A percentile compares a stretch with the other conserved stretches of the same genome.
phyloP scores from a whole-genome alignment of 2,113 vertebrate genomes.

The Rhinopomastus cyanomelas region DNA sequence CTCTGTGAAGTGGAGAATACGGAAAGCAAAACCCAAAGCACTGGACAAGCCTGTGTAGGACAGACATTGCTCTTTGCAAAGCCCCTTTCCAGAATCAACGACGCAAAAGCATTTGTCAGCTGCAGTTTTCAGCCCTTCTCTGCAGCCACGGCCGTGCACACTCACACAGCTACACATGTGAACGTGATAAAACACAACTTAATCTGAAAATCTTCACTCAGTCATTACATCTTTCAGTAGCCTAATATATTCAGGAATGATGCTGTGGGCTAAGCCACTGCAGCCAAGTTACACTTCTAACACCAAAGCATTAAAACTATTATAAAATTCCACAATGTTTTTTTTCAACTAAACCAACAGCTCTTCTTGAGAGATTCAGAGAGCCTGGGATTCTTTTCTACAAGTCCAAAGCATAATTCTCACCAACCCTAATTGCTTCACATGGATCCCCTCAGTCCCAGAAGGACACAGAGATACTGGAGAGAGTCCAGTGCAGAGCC shows the following conservation, averaged over 20 bases:
- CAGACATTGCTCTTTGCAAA: not conserved
- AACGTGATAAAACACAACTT: slow-evolving; percentile 50
- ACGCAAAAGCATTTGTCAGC: not conserved
- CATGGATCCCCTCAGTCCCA: too few species aligned
- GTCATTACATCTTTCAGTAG: slow-evolving; percentile 59
- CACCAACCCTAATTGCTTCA: not conserved
- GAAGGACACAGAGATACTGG: too few species aligned
- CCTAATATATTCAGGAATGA: slow-evolving; percentile 67
- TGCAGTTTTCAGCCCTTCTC: slow-evolving; percentile 18
- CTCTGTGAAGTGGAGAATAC: not conserved
- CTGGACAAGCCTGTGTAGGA: not conserved
- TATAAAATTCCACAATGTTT: slow-evolving; percentile 20
- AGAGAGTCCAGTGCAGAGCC: too few species aligned
- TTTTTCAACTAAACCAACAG: not conserved
- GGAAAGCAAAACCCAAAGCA: not conserved
- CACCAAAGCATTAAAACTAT: slow-evolving; percentile 19
- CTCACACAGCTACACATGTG: slow-evolving; percentile 32
- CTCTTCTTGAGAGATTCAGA: not conserved
- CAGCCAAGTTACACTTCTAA: not conserved
- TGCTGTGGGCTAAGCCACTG: slow-evolving; percentile 36
- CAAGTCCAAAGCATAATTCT: not conserved
- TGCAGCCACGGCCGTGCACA: not conserved
- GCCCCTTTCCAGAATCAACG: not conserved
- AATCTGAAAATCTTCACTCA: slow-evolving; percentile 62
- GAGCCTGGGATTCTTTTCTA: not conserved